Evolutionary conservation across 1,140 invertebrate species (phyloP).

Genomic region (Halyomorpha halys): DNA sequence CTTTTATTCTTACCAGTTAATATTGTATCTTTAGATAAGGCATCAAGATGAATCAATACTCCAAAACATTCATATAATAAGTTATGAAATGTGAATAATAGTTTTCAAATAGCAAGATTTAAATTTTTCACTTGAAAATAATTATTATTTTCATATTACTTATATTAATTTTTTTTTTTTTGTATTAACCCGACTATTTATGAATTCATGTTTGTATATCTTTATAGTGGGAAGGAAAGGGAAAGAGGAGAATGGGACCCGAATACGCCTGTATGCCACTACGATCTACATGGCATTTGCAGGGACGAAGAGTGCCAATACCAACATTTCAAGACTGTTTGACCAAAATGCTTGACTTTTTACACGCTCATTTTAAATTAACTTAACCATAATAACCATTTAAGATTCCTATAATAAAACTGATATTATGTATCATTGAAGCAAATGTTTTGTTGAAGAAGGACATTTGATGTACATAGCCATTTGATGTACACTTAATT

Average conservation of each 20-base stretch:
- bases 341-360: neutral
- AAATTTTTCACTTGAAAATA: too few species aligned
- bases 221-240: neutral
- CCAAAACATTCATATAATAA: too few species aligned
- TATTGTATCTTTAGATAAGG: too few species aligned
- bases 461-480: neutral
- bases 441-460: constrained; percentile 4
- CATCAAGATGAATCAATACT: too few species aligned
- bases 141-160: neutral
- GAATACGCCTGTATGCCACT: constrained; percentile 20
- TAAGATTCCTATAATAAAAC: neutral
- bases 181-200: neutral
- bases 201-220: neutral
- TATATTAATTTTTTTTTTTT: constrained; percentile 1
- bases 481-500: neutral
- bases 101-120: too few species aligned
- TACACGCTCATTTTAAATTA: constrained; percentile 4
- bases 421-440: neutral
- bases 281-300: constrained; percentile 22
- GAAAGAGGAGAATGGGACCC: constrained; percentile 19
- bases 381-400: neutral
- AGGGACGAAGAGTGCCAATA: constrained; percentile 25
- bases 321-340: constrained; percentile 19
- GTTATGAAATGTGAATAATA: too few species aligned
- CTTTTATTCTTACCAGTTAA: too few species aligned